phyloP scores from a whole-genome alignment of 2,113 vertebrate species.

The Collichthys lucidus region DNA sequence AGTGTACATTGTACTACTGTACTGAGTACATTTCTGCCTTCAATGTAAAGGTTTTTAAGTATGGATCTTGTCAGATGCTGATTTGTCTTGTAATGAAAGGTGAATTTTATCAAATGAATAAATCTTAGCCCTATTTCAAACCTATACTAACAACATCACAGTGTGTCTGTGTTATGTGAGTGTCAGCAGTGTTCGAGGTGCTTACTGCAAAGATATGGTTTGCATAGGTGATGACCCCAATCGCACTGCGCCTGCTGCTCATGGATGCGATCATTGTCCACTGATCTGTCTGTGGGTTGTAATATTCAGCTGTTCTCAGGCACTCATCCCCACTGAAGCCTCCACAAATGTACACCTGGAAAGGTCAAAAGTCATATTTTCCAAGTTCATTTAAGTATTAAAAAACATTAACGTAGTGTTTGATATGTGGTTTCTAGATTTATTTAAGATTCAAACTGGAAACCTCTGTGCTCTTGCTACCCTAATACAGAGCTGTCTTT shows the following conservation, averaged over 20 bases:
- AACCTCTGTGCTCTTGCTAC: too few relatives aligned
- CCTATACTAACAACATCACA: not conserved
- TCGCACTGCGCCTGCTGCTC: slow-evolving; percentile 32
- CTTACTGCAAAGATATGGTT: slow-evolving; percentile 53
- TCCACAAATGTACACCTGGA: slow-evolving; percentile 91
- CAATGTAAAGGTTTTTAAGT: too few relatives aligned
- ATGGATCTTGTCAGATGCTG: too few relatives aligned
- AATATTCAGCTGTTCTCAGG: slow-evolving; percentile 79
- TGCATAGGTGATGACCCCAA: slow-evolving; percentile 34
- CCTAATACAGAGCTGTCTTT: too few relatives aligned
- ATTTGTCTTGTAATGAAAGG: too few relatives aligned
- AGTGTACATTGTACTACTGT: too few relatives aligned
- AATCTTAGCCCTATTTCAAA: too few relatives aligned
- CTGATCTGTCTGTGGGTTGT: slow-evolving; percentile 49
- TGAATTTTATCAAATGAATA: too few relatives aligned
- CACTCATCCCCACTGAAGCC: slow-evolving; percentile 89
- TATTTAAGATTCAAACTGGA: too few relatives aligned
- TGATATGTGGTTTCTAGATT: too few relatives aligned
- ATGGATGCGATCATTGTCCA: slow-evolving; percentile 53
- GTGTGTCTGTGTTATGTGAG: not conserved
- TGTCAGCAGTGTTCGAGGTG: not conserved
- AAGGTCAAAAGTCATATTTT: too few relatives aligned
- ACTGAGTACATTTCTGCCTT: too few relatives aligned
- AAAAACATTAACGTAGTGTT: not conserved
- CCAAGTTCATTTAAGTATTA: not conserved